A percentile compares a stretch with the other conserved stretches of the same genome.
Evolutionary conservation across 2,888 invertebrate species (phyloP).

Genomic region (Limnephilus marmoratus): DNA sequence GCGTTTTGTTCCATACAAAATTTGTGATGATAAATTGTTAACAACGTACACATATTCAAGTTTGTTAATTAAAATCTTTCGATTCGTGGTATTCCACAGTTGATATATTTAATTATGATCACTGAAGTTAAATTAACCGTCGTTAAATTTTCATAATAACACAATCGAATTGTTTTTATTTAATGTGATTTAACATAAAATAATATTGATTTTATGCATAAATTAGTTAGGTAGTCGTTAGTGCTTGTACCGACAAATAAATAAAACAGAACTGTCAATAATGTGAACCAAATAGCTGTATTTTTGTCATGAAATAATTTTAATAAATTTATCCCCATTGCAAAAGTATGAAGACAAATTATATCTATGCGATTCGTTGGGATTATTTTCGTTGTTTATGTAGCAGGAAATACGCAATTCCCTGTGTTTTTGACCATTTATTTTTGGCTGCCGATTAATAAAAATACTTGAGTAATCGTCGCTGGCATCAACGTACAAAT

Average conservation of each 20-base stretch:
- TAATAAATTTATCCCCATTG: background rate
- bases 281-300: background rate
- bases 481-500: background rate
- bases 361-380: background rate
- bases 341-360: background rate
- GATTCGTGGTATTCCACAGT: background rate
- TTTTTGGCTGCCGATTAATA: constrained; percentile 5
- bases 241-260: no score
- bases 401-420: background rate
- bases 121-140: no score
- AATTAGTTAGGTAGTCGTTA: no score
- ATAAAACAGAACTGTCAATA: no score
- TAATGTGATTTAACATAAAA: background rate
- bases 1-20: background rate
- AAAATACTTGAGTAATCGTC: constrained; percentile 11
- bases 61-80: background rate
- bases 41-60: background rate
- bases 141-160: no score
- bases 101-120: no score
- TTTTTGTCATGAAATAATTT: no score
- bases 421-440: background rate
- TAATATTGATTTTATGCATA: background rate
- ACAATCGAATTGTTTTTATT: background rate
- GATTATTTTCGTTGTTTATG: background rate
- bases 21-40: background rate